Percentiles rank a stretch among this genome's conserved stretches.
These are phyloP conservation scores for Hozukius guyotensis DNA, from an alignment of 2,797 vertebrate species.

Conservation along the genomic window DNA sequence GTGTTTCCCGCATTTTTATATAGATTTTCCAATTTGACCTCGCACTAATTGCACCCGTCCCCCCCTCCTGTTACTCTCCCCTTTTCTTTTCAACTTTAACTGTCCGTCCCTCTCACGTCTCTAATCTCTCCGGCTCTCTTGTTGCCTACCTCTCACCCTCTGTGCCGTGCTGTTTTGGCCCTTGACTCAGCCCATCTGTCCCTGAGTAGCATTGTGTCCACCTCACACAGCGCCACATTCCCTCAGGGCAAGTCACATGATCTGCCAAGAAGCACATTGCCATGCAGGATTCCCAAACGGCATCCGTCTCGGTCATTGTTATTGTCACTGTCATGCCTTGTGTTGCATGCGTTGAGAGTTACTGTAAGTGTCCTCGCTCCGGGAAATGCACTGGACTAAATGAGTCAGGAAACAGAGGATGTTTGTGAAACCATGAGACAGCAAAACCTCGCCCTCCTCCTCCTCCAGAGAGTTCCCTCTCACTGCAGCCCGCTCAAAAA, in stretches of 20 bases:
- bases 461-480: neutral
- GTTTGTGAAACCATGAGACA: constrained; percentile 30
- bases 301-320: neutral
- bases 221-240: constrained; percentile 69
- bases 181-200: constrained; percentile 84
- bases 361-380: constrained; percentile 38
- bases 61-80: neutral
- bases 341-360: constrained; percentile 21
- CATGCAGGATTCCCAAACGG: constrained; percentile 39
- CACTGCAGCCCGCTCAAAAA: constrained; percentile 43
- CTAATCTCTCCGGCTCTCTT: constrained; percentile 29
- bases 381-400: neutral
- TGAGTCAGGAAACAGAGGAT: constrained; percentile 24
- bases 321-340: neutral
- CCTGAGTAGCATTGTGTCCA: constrained; percentile 61
- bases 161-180: constrained; percentile 40
- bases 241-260: constrained; percentile 62
- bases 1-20: constrained; percentile 9
- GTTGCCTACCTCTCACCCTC: constrained; percentile 41
- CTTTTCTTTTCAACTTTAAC: constrained; percentile 40
- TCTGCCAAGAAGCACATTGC: constrained; percentile 47
- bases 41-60: constrained; percentile 28
- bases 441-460: neutral
- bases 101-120: constrained; percentile 27
- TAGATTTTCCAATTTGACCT: constrained; percentile 13